phyloP scores from a whole-genome alignment of 1,140 invertebrate species.

The Drosophila virilis region DNA sequence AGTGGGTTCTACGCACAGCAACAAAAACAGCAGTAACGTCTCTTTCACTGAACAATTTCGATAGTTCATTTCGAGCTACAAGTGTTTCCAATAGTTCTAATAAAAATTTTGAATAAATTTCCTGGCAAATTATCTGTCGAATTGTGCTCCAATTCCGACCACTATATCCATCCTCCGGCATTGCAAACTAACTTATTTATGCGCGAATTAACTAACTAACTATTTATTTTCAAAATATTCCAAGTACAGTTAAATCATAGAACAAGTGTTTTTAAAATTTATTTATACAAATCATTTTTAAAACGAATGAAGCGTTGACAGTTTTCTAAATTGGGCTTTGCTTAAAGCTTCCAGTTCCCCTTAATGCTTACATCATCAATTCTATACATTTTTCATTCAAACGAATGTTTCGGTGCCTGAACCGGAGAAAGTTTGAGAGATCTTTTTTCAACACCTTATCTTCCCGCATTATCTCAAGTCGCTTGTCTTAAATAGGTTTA shows the following conservation, averaged over 20 bases:
- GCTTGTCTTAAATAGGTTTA: no score
- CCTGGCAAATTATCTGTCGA: neutral
- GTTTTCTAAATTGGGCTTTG: no score
- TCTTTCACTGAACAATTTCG: slow-evolving; percentile 4
- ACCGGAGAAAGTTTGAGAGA: no score
- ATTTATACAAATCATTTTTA: no score
- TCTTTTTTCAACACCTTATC: no score
- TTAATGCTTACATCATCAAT: no score
- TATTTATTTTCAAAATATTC: neutral
- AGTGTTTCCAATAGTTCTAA: neutral
- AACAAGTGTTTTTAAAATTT: neutral
- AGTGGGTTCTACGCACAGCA: neutral
- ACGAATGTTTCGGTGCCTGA: no score
- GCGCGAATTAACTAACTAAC: neutral
- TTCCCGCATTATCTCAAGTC: no score
- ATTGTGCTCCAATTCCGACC: neutral
- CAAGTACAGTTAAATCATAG: neutral
- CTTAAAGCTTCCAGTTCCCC: no score
- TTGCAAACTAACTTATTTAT: neutral
- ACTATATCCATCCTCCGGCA: neutral
- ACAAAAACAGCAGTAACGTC: neutral
- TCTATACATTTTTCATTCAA: no score
- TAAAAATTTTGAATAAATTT: slow-evolving; percentile 2
- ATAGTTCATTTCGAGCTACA: slow-evolving; percentile 12
- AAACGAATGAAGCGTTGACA: no score